Base-by-base conservation (phyloP, 2,888 invertebrate species). In the Callyntrura sp. region DNA sequence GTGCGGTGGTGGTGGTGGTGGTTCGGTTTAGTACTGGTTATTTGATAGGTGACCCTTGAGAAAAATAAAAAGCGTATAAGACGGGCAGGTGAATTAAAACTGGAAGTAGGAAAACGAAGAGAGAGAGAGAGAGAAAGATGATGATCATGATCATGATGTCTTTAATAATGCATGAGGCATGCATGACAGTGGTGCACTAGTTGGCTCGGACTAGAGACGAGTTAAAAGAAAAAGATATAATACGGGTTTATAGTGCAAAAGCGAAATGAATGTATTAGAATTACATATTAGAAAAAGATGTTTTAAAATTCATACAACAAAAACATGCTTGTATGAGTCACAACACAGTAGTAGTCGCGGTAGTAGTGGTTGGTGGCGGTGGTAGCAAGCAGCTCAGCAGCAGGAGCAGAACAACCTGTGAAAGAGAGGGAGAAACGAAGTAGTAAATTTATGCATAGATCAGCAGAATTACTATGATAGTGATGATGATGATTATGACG, bases 281-380 rank as follows among this genome's bases (percentile, higher is more conserved):
- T 55, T 8, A 55, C 5, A 0, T 51, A 28, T 43, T 78, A 78
- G 8, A 60, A 57, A 81, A 57, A 35, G n/a, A 9, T 35, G 57
- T 82, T 90, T 57, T 83, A 76, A 87, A 90, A 90, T 83, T 87
- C 68, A 73, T 65, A 81, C 48, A 86, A 25, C n/a, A 25, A 78
- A 78, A 78, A 83, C 90, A 90, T 83, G 87, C 84, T 87, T 81
- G 86, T 78, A 90, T 90, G 90, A 90, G 90, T 87, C 84, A 86
- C 83, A 90, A 82, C 86, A 48, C 11, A 57, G 35, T 6, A 35
- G 35, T 6, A 35, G 35, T 35, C 2, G 35, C 6, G 6, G 35
- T 35, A 35, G 35, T 35, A 6, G 35, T 35, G 35, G 35, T 35
- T n/a, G 35, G 35, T 35, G 35, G 35, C 6, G 35, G 35, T 35